These are phyloP conservation scores for Ceratosolen solmsi DNA, from an alignment of 1,140 invertebrate genomes.

Conservation along the genomic window DNA sequence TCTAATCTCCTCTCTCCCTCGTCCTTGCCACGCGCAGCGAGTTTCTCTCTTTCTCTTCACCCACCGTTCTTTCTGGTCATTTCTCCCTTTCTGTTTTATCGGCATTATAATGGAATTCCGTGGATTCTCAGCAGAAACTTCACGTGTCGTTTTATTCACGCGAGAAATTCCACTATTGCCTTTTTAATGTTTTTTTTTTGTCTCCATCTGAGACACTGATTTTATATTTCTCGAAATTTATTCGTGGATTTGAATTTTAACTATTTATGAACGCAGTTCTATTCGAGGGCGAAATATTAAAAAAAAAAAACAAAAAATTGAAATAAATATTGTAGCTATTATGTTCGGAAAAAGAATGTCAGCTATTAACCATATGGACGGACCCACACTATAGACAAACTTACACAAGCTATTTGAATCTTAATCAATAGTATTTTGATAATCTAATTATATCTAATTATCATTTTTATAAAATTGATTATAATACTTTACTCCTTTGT, in stretches of 20 bases:
- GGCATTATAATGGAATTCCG: slow-evolving; percentile 8
- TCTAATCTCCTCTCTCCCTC: slow-evolving; percentile 19
- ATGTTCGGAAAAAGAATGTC: too few species aligned
- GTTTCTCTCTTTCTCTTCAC: not conserved
- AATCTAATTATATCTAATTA: too few species aligned
- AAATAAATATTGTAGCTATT: too few species aligned
- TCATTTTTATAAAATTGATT: too few species aligned
- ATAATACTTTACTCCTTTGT: too few species aligned
- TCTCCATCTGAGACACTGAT: not conserved
- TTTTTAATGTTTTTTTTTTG: not conserved
- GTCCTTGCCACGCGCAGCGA: not conserved
- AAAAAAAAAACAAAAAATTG: too few species aligned
- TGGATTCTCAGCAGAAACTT: slow-evolving; percentile 5
- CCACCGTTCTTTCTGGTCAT: not conserved
- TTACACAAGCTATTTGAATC: too few species aligned
- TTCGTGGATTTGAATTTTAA: not conserved
- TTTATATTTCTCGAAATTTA: not conserved
- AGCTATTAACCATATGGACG: too few species aligned
- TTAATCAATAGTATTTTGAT: too few species aligned
- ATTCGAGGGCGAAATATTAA: too few species aligned
- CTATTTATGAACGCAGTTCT: not conserved
- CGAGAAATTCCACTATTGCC: not conserved
- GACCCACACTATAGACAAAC: too few species aligned
- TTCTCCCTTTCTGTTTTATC: slow-evolving; percentile 10
- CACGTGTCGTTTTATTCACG: not conserved